A percentile compares a stretch with the other conserved stretches of the same genome.
Evolutionary conservation across 2,113 vertebrate species (phyloP).

Genomic region (Cervus canadensis): DNA sequence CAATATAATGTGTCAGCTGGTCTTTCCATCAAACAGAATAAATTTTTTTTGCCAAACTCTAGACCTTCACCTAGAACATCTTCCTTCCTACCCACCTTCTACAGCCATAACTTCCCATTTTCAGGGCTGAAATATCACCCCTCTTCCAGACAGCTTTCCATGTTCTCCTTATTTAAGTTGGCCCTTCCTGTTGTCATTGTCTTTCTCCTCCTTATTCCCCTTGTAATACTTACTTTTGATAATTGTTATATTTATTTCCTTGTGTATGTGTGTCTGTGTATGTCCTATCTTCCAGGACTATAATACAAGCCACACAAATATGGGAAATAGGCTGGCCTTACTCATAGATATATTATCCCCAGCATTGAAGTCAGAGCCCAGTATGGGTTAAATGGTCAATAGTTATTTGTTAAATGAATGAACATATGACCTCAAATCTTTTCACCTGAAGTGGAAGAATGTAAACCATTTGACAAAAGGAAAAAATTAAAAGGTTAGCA

Average conservation of each 20-base stretch:
- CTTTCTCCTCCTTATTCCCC: background rate
- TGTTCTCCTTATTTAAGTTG: background rate
- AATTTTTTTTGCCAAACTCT: background rate
- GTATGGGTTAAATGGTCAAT: background rate
- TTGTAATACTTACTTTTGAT: background rate
- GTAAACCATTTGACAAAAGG: background rate
- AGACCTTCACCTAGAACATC: background rate
- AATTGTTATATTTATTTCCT: background rate
- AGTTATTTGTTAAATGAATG: background rate
- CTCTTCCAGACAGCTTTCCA: background rate
- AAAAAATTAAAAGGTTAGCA: background rate
- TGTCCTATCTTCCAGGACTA: background rate
- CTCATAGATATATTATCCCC: background rate
- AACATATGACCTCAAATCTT: background rate
- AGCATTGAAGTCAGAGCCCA: background rate
- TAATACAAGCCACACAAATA: background rate
- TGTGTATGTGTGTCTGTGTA: background rate
- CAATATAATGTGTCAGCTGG: background rate
- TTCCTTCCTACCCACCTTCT: background rate
- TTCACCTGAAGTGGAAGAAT: background rate
- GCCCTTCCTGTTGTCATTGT: background rate
- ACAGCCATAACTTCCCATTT: background rate
- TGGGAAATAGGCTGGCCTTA: background rate
- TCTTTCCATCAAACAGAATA: background rate
- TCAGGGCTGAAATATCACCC: background rate